Percentiles rank a stretch among this genome's conserved stretches.
Evolutionary conservation across 2,888 invertebrate species (phyloP).

Genomic region (Euplagia quadripunctaria): DNA sequence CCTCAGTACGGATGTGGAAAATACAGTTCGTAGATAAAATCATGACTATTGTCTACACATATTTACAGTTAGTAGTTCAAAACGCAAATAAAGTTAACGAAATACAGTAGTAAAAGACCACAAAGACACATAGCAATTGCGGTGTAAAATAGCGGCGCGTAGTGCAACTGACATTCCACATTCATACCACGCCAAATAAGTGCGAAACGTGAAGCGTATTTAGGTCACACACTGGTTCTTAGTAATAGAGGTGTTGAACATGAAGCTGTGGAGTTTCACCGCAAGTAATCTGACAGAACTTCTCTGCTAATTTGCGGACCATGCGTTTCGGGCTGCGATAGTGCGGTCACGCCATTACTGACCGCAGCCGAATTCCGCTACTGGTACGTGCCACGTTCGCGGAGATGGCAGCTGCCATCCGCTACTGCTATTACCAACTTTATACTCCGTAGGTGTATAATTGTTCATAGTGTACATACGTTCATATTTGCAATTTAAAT

Average conservation of each 20-base stretch:
- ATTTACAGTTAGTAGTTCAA: conserved; percentile 63
- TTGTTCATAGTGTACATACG: no score
- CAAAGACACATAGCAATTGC: conserved; percentile 70
- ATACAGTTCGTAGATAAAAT: conserved; percentile 61
- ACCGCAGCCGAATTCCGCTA: conserved; percentile 76
- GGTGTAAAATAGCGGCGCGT: conserved; percentile 76
- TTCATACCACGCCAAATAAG: conserved; percentile 76
- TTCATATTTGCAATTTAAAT: conserved; percentile 2
- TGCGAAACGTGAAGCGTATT: conserved; percentile 69
- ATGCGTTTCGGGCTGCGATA: conserved; percentile 79
- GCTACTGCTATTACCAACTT: not conserved
- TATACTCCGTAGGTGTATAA: not conserved
- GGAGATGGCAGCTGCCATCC: conserved; percentile 21
- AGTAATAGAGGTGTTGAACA: conserved; percentile 74
- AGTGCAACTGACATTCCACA: conserved; percentile 78
- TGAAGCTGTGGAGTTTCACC: conserved; percentile 73
- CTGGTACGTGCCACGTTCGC: conserved; percentile 55
- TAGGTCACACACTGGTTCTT: conserved; percentile 80
- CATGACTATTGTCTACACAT: conserved; percentile 59
- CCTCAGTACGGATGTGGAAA: conserved; percentile 56
- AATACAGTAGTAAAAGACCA: conserved; percentile 68
- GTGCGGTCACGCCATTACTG: conserved; percentile 76
- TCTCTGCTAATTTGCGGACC: conserved; percentile 79
- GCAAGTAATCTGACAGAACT: conserved; percentile 76
- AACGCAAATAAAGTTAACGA: conserved; percentile 72